Evolutionary conservation across 2,888 invertebrate species (phyloP).

Genomic region (Cantharis nigra): DNA sequence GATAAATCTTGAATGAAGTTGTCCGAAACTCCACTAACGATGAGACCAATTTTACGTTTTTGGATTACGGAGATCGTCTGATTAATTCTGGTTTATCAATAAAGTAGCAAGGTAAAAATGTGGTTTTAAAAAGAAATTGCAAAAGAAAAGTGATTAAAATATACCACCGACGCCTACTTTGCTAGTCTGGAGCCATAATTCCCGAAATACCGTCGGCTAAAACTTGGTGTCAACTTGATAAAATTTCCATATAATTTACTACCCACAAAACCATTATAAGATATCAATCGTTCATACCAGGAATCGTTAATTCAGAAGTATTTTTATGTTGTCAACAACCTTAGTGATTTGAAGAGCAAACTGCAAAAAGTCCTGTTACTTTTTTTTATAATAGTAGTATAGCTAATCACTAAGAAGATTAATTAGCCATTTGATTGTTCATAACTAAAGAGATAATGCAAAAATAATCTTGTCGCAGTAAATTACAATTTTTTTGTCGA

Average conservation of each 20-base stretch:
- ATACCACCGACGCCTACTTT: not conserved
- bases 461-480: not conserved
- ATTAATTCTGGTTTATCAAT: not conserved
- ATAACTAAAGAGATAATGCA: not conserved
- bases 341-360: not conserved
- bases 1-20: not conserved
- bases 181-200: slow-evolving; percentile 8
- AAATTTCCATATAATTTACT: not conserved
- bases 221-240: slow-evolving; percentile 4
- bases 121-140: not conserved
- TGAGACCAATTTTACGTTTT: no score
- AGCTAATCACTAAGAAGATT: not conserved
- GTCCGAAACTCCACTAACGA: not conserved
- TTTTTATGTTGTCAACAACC: not conserved
- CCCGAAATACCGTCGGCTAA: slow-evolving; percentile 2
- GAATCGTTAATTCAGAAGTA: not conserved
- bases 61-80: not conserved
- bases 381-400: not conserved
- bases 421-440: not conserved
- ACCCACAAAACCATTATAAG: not conserved
- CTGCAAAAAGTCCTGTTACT: not conserved
- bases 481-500: slow-evolving; percentile 7
- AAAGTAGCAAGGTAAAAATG: not conserved
- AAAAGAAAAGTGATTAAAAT: not conserved
- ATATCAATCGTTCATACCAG: not conserved